phyloP scores from a whole-genome alignment of 2,888 invertebrate genomes.

The Parelbella ahira region DNA sequence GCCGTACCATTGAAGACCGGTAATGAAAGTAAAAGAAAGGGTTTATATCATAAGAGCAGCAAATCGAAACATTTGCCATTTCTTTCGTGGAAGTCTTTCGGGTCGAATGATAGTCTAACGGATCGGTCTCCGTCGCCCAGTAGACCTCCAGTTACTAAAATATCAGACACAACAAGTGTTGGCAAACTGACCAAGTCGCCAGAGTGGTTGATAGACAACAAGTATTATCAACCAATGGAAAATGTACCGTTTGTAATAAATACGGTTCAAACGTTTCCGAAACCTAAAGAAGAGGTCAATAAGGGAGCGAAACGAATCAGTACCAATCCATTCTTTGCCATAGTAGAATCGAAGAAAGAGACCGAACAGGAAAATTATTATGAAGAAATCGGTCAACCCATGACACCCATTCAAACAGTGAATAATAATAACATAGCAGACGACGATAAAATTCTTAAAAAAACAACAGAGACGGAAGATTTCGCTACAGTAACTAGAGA shows the following conservation, averaged over 20 bases:
- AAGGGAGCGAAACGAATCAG: conserved; percentile 25
- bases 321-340: conserved; percentile 35
- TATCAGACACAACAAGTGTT: conserved; percentile 30
- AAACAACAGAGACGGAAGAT: conserved; percentile 42
- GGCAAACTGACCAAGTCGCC: conserved; percentile 57
- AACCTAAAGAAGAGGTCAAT: conserved; percentile 1
- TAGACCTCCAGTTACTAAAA: conserved; percentile 34
- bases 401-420: conserved; percentile 28
- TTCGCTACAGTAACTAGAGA: conserved; percentile 54
- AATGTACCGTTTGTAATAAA: conserved; percentile 63
- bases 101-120: conserved; percentile 43
- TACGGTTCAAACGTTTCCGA: conserved; percentile 40
- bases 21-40: conserved; percentile 41
- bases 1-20: conserved; percentile 23
- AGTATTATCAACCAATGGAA: conserved; percentile 66
- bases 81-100: conserved; percentile 47
- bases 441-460: conserved; percentile 62
- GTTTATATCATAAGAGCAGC: conserved; percentile 55
- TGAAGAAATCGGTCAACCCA: conserved; percentile 65
- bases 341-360: conserved; percentile 10
- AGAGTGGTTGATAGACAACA: conserved; percentile 59
- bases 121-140: conserved; percentile 39
- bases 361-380: conserved; percentile 62
- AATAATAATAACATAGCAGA: conserved; percentile 63
- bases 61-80: conserved; percentile 54